Evolutionary conservation across 2,888 invertebrate species (phyloP), one percentile per base, ranked within the genome.

Genomic region (Drosophila algonquin): DNA sequence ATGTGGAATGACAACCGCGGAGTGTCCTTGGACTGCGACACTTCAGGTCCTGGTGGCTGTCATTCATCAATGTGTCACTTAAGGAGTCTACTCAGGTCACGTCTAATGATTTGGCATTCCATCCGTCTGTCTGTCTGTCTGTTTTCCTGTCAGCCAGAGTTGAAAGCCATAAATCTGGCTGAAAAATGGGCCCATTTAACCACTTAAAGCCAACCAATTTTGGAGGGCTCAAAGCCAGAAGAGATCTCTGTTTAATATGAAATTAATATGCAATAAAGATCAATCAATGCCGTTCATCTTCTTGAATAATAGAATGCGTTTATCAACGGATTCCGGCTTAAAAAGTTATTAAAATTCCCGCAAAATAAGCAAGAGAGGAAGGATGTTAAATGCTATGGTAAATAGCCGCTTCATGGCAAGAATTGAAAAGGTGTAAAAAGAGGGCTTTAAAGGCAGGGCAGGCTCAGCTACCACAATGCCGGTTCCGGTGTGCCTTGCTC

Each of bases 11-110:
- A 16, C 50, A 35, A 48, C 48, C 53, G 53, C 64, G 53, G 21
- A 46, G 18, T 46, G 57, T 68, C 35, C 51, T 58, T 50, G 21
- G 30, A 2, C 16, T 12, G 44, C 10, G 27, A 14, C 24, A 27
- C 14, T 44, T 44, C 35, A 51, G 46, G 60, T 63, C 24, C 51
- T 44, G 48, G 63, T 21, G 16, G 50, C 44, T 51, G 74, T 71
- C 81, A 80, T 81, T 81, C 74, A 69, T 81, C 81, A 81, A 81
- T 77, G 76, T 81, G 81, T 80, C 81, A 81, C 84, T 87, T 83
- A 83, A 79, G 65, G 40, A 8, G 72, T 53, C 51, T 69, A 16
- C 32, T 67, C 67, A 57, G 68, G 67, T 67, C 69, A 67, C 68
- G 68, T 70, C 75, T 61, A 68, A 72, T 75, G 77, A 75, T 85